A percentile compares a stretch with the other conserved stretches of the same genome.
Conservation (phyloP, 2,797 vertebrate genomes). For the Myioborus miniatus region DNA sequence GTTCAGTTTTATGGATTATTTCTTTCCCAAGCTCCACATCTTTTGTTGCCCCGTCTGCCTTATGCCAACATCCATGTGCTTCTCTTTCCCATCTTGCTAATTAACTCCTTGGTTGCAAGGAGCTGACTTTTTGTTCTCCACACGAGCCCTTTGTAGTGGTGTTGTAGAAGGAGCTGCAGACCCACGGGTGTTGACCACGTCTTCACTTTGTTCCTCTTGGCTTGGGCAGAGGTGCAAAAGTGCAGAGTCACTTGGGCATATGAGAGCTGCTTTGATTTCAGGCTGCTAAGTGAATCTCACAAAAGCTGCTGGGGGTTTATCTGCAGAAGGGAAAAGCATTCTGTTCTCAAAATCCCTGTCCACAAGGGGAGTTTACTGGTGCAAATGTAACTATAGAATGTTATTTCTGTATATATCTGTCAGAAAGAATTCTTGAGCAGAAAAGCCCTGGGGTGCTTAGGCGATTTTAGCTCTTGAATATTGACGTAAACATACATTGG, state of each 20-base stretch:
- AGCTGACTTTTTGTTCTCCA: not conserved
- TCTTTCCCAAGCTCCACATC: slow-evolving; percentile 55
- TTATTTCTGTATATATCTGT: not conserved
- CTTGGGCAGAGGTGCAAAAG: not conserved
- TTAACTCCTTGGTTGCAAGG: not conserved
- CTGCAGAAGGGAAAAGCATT: not conserved
- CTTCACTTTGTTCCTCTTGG: not conserved
- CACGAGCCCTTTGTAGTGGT: not conserved
- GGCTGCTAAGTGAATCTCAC: not conserved
- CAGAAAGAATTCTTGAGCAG: not conserved
- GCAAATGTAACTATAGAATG: not conserved
- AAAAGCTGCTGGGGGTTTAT: not conserved
- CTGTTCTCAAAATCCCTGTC: not conserved
- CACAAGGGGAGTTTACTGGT: not conserved
- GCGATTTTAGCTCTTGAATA: not conserved
- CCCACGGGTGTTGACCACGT: not conserved
- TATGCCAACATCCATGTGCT: slow-evolving; percentile 25
- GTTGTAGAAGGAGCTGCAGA: not conserved
- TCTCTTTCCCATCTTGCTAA: slow-evolving; percentile 11
- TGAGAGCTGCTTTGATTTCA: not conserved
- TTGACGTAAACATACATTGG: not conserved
- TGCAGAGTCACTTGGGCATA: not conserved
- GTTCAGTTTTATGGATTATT: slow-evolving; percentile 52
- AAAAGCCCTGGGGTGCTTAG: not conserved
- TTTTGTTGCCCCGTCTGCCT: slow-evolving; percentile 44